Base-by-base conservation (phyloP, 1,140 invertebrate species). In the Rhizoglyphus robini region DNA sequence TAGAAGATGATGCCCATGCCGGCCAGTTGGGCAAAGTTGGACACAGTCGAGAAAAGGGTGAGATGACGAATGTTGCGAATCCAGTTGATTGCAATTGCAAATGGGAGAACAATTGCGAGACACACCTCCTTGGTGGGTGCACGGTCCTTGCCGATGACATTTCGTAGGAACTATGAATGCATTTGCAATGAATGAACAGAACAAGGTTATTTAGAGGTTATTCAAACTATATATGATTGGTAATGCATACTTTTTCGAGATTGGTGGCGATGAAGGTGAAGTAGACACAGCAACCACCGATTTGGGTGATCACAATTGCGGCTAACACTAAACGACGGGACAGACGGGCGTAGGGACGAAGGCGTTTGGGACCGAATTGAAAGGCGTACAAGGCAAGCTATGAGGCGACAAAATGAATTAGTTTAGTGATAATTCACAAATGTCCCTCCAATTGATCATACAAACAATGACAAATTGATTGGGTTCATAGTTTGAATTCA, bases 241-340 rank as follows among this genome's bases (percentile, higher is more conserved):
- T n/a, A n/a, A n/a, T n/a, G n/a, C n/a, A n/a, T n/a, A n/a, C n/a
- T n/a, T 58, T 29, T 58, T 29, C 71, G 20, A 79, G 60, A 71
- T 77, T 80, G 13, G 75, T 70, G 11, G 78, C 74, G 60, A 81
- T 74, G 68, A 81, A 80, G 0, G 81, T 74, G 60, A 79, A 74
- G 69, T 81, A 81, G 3, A 80, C 78, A 68, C 76, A 78, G 68
- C 80, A 81, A 72, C 81, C 80, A 13, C 79, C 79, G 63, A 81
- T 71, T 73, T 81, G 79, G 15, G 77, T 78, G 29, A 79, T 70
- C 46, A 78, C 73, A 60, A 81, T 72, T 65, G 76, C 73, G 18
- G 68, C 4, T 4, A 46, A n/a, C 2, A 30, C 54, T 13, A 63
- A n/a, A 3, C 30, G 18, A 18, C 20, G 2, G 2, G 51, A 31